Percentiles rank a stretch among this genome's conserved stretches.
Conservation (phyloP, 2,888 invertebrate genomes). For the Heteromurus nitidus region DNA sequence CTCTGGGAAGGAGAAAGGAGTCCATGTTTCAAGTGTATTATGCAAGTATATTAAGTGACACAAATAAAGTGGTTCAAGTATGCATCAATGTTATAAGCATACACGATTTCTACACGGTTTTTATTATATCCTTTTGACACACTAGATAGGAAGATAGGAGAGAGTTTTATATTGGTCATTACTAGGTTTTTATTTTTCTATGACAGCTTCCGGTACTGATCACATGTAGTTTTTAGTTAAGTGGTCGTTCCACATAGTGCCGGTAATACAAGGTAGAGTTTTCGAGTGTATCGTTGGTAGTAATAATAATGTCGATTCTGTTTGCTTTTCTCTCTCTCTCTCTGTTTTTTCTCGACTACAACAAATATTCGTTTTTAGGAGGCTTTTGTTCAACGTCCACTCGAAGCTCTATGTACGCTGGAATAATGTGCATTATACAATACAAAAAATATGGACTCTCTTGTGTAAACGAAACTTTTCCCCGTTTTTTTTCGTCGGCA, state of each 20-base stretch:
- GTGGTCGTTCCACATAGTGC: background rate
- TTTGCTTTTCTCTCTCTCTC: background rate
- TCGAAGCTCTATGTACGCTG: background rate
- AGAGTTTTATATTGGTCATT: background rate
- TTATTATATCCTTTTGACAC: too few species aligned
- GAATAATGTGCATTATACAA: background rate
- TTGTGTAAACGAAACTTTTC: background rate
- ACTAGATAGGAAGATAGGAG: background rate
- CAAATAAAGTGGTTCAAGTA: too few species aligned
- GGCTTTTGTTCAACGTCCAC: background rate
- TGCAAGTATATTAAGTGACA: too few species aligned
- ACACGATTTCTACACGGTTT: background rate
- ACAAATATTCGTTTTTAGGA: background rate
- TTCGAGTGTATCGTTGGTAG: background rate
- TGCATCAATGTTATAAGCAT: background rate
- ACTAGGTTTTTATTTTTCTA: background rate
- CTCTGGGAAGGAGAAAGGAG: too few species aligned
- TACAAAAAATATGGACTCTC: background rate
- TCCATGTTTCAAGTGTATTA: too few species aligned
- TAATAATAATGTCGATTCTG: constrained; percentile 19
- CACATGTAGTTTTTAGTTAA: constrained; percentile 8
- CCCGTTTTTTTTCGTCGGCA: too few species aligned
- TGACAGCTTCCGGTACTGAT: constrained; percentile 27
- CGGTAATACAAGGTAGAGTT: background rate
- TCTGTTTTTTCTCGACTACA: background rate